A percentile compares a stretch with the other conserved stretches of the same genome.
Conservation (phyloP, 1,140 invertebrate species). For the Tetramorium parvispinum region DNA sequence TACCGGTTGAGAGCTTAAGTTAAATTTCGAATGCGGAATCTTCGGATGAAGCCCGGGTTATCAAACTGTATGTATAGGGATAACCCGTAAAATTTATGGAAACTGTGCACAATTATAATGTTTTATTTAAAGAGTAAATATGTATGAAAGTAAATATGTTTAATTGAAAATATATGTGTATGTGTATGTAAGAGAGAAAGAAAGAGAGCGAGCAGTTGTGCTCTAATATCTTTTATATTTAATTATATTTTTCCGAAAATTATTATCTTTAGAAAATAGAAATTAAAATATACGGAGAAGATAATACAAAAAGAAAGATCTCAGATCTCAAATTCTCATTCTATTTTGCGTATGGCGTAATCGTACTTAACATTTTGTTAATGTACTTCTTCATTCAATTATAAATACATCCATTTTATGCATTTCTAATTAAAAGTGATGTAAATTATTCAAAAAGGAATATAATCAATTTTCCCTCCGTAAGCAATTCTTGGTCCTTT, state of each 20-base stretch:
- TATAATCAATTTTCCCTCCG: background rate
- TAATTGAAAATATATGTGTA: background rate
- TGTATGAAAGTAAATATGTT: conserved; percentile 10
- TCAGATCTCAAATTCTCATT: no score
- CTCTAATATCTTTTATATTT: background rate
- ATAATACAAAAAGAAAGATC: background rate
- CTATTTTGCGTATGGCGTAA: background rate
- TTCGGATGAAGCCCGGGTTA: conserved; percentile 24
- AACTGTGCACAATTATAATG: background rate
- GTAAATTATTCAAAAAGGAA: background rate
- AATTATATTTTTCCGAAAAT: background rate
- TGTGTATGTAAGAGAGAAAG: no score
- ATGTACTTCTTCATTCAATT: background rate
- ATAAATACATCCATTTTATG: background rate
- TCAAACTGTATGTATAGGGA: background rate
- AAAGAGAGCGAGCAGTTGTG: background rate
- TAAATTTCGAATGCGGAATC: conserved; percentile 44
- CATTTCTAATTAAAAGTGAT: background rate
- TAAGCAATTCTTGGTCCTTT: background rate
- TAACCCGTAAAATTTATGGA: conserved; percentile 38
- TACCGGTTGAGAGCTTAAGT: conserved; percentile 40
- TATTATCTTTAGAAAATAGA: background rate
- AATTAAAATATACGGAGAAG: background rate
- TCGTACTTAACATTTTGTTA: background rate
- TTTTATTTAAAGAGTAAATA: background rate